Evolutionary conservation across 2,888 invertebrate species (phyloP), one percentile per base, ranked within the genome.

Genomic region (Morpho helenor): DNA sequence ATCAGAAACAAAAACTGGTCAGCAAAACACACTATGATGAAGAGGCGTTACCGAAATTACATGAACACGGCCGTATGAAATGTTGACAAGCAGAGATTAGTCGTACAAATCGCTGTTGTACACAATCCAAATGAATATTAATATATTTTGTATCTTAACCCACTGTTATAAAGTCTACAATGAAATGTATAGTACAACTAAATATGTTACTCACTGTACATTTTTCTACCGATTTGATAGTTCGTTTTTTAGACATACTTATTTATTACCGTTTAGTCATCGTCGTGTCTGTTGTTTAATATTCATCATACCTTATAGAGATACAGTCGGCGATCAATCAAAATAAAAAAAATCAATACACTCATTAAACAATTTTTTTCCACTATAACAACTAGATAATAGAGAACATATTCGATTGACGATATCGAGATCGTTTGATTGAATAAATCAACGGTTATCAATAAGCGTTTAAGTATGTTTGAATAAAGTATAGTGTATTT

Each of bases 191-290:
- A 3, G 48, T 6, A 42, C 23, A 3, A 2, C n/a, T 41, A 22
- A 48, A 42, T 48, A 42, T 22, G 54, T 54, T 48, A 23, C 48
- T 40, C 8, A 22, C 40, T 58, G 53, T 53, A 23, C 45, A 40
- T 8, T 51, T 51, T 54, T 49, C 52, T 56, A 53, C 62, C 63
- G 55, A 67, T 72, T 76, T 57, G 56, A 61, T 42, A 59, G 62
- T 75, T 49, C 51, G 57, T 72, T 75, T 80, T 79, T 74, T 71
- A 42, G 40, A 54, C 41, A 22, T 75, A 72, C 77, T 82, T 80
- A 82, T 84, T 82, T 84, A 81, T 86, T 80, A 79, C 72, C 78
- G 84, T 82, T 80, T 73, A 84, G 87, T 87, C 85, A 87, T 85
- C 77, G 73, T 78, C 74, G 74, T n/a, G 42, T 54, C 23, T 48